Percentiles rank a stretch among this genome's conserved stretches.
Evolutionary conservation across 53 echinoderm and acorn worm species (phyloP).

Genomic region (Henricia sp.): DNA sequence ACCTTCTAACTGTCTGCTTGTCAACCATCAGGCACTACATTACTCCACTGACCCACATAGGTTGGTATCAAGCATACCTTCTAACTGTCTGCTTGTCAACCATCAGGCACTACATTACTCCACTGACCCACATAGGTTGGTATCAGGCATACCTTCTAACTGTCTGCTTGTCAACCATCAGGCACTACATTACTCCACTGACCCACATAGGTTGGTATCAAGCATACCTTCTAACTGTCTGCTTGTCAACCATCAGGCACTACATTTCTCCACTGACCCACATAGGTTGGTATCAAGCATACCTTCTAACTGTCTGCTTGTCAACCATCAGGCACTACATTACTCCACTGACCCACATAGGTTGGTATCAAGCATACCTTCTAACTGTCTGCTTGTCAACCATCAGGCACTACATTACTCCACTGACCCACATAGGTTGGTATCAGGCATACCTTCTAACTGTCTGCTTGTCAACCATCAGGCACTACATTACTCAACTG

Average conservation of each 20-base stretch:
- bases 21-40: background rate
- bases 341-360: background rate
- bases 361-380: slow-evolving; percentile 33
- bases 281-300: background rate
- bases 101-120: background rate
- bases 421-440: background rate
- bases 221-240: slow-evolving; percentile 41
- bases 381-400: background rate
- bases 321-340: background rate
- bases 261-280: background rate
- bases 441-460: slow-evolving; percentile 34
- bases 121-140: background rate
- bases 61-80: slow-evolving; percentile 33
- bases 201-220: background rate
- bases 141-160: slow-evolving; percentile 34
- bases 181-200: background rate
- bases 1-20: slow-evolving; percentile 38
- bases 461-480: background rate
- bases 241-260: background rate
- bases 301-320: slow-evolving; percentile 38
- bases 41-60: background rate
- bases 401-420: background rate
- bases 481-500: background rate
- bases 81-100: background rate
- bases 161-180: background rate